Percentiles rank a stretch among this genome's conserved stretches.
Conservation (phyloP, 2,888 invertebrate genomes). For the Cosmopolites sordidus region DNA sequence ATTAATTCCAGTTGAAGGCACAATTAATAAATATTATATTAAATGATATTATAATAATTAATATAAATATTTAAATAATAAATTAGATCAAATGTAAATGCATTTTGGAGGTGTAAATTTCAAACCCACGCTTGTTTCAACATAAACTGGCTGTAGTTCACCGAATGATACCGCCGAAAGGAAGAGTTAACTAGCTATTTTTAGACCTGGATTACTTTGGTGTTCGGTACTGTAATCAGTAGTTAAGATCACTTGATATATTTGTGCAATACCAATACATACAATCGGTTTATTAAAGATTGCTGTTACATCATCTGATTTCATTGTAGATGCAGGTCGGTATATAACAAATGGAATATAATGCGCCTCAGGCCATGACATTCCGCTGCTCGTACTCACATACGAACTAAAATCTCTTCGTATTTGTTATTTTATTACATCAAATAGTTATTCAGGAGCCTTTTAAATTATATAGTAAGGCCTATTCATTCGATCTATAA, state of each 20-base stretch:
- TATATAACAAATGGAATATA: slow-evolving; percentile 5
- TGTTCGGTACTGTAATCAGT: slow-evolving; percentile 7
- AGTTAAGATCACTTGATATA: slow-evolving; percentile 15
- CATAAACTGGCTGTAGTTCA: not conserved
- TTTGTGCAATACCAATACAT: slow-evolving; percentile 14
- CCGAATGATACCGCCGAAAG: not conserved
- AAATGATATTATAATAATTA: too few species aligned
- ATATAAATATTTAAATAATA: too few species aligned
- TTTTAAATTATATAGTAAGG: too few species aligned
- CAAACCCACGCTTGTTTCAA: not conserved
- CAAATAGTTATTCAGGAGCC: not conserved
- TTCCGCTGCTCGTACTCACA: not conserved
- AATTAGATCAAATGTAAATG: too few species aligned
- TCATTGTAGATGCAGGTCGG: slow-evolving; percentile 12
- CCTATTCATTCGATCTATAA: too few species aligned
- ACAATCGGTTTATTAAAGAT: slow-evolving; percentile 11
- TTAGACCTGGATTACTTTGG: not conserved
- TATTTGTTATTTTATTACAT: not conserved
- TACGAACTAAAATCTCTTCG: not conserved
- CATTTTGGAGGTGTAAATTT: too few species aligned
- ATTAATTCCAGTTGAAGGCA: too few species aligned
- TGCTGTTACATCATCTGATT: slow-evolving; percentile 15
- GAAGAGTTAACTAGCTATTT: slow-evolving; percentile 1
- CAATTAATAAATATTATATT: too few species aligned
- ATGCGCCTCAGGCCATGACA: not conserved